Conservation (phyloP, 2,113 vertebrate genomes). For the Triplophysa rosa region DNA sequence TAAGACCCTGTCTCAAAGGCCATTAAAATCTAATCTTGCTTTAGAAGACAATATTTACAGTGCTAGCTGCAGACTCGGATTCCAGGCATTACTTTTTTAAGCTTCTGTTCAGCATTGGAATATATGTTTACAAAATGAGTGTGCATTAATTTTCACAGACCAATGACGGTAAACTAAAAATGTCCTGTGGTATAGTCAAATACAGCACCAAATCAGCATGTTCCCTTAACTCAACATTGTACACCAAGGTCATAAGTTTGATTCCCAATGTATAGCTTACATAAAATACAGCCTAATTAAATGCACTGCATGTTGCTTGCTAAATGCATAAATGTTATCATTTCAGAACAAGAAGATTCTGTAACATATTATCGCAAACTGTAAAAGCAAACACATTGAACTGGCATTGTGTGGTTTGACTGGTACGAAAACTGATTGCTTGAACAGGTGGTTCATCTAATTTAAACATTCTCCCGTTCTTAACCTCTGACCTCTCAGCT, state of each 20-base stretch:
- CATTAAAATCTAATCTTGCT: neutral
- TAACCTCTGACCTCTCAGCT: neutral
- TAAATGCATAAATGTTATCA: no score
- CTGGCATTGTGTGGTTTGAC: neutral
- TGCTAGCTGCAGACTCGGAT: neutral
- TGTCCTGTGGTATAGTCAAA: neutral
- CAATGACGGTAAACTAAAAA: neutral
- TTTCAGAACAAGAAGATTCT: neutral
- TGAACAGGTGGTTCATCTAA: slow-evolving; percentile 6
- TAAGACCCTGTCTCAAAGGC: slow-evolving; percentile 17
- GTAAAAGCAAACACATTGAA: neutral
- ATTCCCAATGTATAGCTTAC: no score
- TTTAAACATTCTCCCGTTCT: slow-evolving; percentile 3
- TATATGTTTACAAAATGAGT: neutral
- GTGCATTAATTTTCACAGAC: neutral
- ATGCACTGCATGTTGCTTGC: no score
- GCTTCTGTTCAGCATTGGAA: neutral
- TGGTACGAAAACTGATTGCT: neutral
- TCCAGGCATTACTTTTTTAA: neutral
- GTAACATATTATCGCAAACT: neutral
- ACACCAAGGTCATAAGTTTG: no score
- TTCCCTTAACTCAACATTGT: no score
- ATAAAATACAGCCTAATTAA: no score
- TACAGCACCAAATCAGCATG: neutral
- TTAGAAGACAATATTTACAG: neutral